Evolutionary conservation across 1,140 invertebrate genomes (phyloP), one percentile per base, ranked within the genome.

Genomic region (Halesus radiatus): DNA sequence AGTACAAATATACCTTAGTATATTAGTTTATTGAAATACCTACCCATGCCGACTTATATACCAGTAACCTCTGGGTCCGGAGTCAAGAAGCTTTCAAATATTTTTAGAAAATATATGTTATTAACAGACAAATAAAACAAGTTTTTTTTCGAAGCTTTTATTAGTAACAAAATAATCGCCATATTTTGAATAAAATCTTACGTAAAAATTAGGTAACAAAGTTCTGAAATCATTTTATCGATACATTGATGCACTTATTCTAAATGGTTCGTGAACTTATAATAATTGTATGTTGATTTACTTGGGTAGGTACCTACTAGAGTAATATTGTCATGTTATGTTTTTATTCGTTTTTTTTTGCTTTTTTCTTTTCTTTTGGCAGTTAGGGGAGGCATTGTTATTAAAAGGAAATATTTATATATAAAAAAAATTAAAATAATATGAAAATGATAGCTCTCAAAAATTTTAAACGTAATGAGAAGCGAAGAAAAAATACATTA

Each of bases 131-230:
- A 73, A 53, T 29, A 18, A 53, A 74, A 32, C 8, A 62, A 20
- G 32, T 58, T 76, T 10, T 76, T 77, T 79, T 79, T 64, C 32
- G 53, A 79, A 79, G 78, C 78, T 79, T 79, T 78, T 79, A 79
- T 79, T 79, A 79, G 78, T 79, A 79, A 79, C 78, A 79, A 79
- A 79, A 73, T 73, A 79, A 74, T 74, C 37, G 53, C 56, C 68
- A 62, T 29, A 64, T 73, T 74, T 50, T 53, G 45, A 26, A 79
- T 79, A 79, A 73, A 79, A 72, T 79, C 26, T 79, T 73, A 68
- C 45, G n/a, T 64, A 79, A 78, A 72, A 72, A 78, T 72, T 79
- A 79, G 68, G 60, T 64, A 79, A 79, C 78, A 79, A 50, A 72
- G 1, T 18, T 72, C 20, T 72, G 20, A 29, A 29, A 53, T 26